phyloP scores from a whole-genome alignment of 2,888 invertebrate genomes.

The Cerastis rubricosa region DNA sequence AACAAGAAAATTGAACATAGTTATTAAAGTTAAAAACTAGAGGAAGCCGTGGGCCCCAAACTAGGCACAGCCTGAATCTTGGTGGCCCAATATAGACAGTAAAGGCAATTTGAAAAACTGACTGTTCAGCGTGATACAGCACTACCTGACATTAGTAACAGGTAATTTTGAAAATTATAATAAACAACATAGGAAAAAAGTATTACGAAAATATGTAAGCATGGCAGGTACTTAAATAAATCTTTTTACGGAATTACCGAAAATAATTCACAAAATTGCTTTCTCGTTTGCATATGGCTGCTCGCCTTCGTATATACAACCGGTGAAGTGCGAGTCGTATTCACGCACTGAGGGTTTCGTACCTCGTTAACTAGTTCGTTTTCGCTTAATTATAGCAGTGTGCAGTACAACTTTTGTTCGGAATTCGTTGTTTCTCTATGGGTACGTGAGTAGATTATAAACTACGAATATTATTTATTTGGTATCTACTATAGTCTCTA shows the following conservation, averaged over 20 bases:
- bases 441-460: neutral
- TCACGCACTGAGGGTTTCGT: slow-evolving; percentile 31
- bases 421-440: slow-evolving; percentile 8
- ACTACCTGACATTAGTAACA: too few relatives aligned
- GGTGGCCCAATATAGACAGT: too few relatives aligned
- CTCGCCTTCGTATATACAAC: slow-evolving; percentile 17
- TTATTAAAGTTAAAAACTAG: too few relatives aligned
- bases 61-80: too few relatives aligned
- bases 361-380: slow-evolving; percentile 31
- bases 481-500: too few relatives aligned
- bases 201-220: neutral
- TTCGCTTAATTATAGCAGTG: slow-evolving; percentile 28
- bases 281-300: slow-evolving; percentile 19
- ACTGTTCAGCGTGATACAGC: too few relatives aligned
- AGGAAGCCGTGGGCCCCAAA: too few relatives aligned
- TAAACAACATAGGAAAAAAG: too few relatives aligned
- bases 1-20: too few relatives aligned
- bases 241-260: neutral
- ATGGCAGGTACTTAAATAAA: neutral
- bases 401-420: slow-evolving; percentile 22
- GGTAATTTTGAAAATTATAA: too few relatives aligned
- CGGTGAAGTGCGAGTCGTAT: slow-evolving; percentile 31
- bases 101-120: too few relatives aligned
- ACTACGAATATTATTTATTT: neutral
- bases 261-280: slow-evolving; percentile 28